Percentiles rank a stretch among this genome's conserved stretches.
phyloP scores from a whole-genome alignment of 2,888 invertebrate genomes.

The Subacronicta megacephala region DNA sequence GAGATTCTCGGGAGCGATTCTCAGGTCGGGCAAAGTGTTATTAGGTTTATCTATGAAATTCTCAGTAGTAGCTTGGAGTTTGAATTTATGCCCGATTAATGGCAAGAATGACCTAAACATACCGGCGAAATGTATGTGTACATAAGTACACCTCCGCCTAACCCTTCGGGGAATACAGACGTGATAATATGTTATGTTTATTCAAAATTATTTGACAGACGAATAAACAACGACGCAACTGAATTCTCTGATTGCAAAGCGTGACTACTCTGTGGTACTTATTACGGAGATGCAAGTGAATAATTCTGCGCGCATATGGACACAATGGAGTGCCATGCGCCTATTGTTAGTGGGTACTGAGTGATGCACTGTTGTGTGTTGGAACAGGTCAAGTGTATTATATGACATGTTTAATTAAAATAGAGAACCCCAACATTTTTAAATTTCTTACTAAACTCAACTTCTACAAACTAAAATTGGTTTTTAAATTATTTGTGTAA shows the following conservation, averaged over 20 bases:
- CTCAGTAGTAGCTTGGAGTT: too few species aligned
- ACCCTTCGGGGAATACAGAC: too few species aligned
- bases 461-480: too few species aligned
- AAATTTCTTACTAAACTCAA: neutral
- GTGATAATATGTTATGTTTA: too few species aligned
- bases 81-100: too few species aligned
- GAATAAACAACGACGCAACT: neutral
- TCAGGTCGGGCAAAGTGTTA: too few species aligned
- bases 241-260: neutral
- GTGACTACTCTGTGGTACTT: conserved; percentile 19
- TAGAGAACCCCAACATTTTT: neutral
- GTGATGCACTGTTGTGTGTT: conserved; percentile 25
- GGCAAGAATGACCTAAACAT: too few species aligned
- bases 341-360: conserved; percentile 39
- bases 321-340: conserved; percentile 53
- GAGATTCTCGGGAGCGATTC: too few species aligned
- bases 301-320: conserved; percentile 54
- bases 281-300: conserved; percentile 22
- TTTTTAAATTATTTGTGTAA: too few species aligned
- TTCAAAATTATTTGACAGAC: neutral
- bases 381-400: conserved; percentile 29
- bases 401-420: conserved; percentile 31
- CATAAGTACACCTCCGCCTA: too few species aligned
- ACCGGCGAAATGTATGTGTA: too few species aligned
- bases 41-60: too few species aligned